phyloP scores from a whole-genome alignment of 2,888 invertebrate genomes.

The Brachypalpus laphriformis region DNA sequence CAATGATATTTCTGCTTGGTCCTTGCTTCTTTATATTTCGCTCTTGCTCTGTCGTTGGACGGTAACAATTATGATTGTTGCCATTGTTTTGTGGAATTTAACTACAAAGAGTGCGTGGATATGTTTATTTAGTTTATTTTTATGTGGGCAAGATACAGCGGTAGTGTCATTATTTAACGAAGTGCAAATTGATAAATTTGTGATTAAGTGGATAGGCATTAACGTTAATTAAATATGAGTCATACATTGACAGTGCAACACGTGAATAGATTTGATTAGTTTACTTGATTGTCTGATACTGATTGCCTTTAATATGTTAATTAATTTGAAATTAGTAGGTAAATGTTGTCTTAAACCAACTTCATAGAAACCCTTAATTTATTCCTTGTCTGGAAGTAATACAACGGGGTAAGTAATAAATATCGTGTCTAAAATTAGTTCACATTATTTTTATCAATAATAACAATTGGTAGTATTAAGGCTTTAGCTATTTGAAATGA shows the following conservation, averaged over 20 bases:
- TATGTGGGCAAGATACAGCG: slow-evolving; percentile 4
- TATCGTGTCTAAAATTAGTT: not conserved
- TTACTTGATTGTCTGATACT: not conserved
- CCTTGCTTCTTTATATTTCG: not conserved
- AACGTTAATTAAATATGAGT: slow-evolving; percentile 28
- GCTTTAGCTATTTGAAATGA: too few relatives aligned
- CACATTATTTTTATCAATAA: not conserved
- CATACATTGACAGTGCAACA: not conserved
- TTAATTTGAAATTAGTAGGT: slow-evolving; percentile 1
- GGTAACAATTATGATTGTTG: not conserved
- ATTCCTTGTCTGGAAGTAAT: too few relatives aligned
- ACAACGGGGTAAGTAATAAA: not conserved
- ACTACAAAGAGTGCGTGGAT: slow-evolving; percentile 14
- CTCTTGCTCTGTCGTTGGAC: not conserved
- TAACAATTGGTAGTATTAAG: too few relatives aligned
- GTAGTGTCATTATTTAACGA: not conserved
- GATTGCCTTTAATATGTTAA: not conserved
- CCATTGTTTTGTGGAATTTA: not conserved
- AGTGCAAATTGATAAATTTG: slow-evolving; percentile 28
- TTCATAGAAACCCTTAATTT: not conserved
- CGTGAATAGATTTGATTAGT: slow-evolving; percentile 1
- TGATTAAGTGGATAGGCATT: slow-evolving; percentile 9
- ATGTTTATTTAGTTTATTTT: slow-evolving; percentile 17
- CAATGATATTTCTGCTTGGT: not conserved
- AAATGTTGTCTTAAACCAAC: not conserved